phyloP scores from a whole-genome alignment of 2,113 vertebrate genomes.

The Steatornis caripensis region DNA sequence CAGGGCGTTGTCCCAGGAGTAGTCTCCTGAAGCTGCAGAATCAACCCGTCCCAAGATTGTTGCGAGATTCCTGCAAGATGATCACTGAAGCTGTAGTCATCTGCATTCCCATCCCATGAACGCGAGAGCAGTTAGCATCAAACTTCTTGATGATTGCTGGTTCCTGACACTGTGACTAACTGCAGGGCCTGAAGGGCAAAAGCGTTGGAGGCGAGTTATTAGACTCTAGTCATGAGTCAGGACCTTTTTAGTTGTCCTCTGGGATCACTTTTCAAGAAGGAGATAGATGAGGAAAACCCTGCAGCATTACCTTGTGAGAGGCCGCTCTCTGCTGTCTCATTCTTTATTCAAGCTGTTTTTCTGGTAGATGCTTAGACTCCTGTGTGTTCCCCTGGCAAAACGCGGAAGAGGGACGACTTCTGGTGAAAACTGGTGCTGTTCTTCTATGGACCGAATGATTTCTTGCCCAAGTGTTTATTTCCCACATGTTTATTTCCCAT shows the following conservation, averaged over 20 bases:
- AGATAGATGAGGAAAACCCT: background rate
- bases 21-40: background rate
- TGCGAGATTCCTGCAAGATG: accelerated
- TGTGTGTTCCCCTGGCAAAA: background rate
- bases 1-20: background rate
- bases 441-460: background rate
- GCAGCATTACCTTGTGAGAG: background rate
- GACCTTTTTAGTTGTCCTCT: background rate
- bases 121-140: background rate
- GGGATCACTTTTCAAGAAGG: background rate
- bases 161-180: background rate
- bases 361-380: background rate
- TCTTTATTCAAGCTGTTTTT: background rate
- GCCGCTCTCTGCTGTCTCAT: accelerated
- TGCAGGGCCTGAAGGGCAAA: background rate
- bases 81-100: background rate
- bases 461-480: too few species aligned
- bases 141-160: background rate
- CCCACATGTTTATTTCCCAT: background rate
- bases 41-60: background rate
- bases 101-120: background rate
- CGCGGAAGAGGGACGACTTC: accelerated
- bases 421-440: background rate
- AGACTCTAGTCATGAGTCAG: background rate
- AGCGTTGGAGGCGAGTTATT: background rate